Conservation (phyloP, 2,888 invertebrate species). For the Melanchra persicariae region DNA sequence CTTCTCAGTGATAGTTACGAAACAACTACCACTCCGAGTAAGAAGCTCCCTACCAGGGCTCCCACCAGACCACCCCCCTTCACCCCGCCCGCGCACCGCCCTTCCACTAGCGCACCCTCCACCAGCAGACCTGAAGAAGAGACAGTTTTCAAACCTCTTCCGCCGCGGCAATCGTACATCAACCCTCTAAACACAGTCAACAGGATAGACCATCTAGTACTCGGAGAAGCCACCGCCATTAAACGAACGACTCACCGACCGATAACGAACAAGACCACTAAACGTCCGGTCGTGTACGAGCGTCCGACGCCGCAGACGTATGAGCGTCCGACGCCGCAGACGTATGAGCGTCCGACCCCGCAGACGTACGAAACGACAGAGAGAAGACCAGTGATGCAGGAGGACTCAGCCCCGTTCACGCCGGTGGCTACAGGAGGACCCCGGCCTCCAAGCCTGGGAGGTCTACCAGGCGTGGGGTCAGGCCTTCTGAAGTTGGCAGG, state of each 20-base stretch:
- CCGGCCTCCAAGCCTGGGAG: slow-evolving; percentile 69
- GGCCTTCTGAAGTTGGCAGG: slow-evolving; percentile 95
- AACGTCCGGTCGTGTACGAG: slow-evolving; percentile 10
- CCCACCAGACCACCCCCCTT: slow-evolving; percentile 61
- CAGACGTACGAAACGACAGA: slow-evolving; percentile 50
- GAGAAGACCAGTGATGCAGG: slow-evolving; percentile 61
- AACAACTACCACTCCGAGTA: slow-evolving; percentile 72
- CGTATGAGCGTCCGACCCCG: slow-evolving; percentile 30
- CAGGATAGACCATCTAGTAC: slow-evolving; percentile 85
- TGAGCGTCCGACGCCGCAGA: slow-evolving; percentile 47
- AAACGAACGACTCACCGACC: slow-evolving; percentile 76
- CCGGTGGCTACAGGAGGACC: slow-evolving; percentile 66
- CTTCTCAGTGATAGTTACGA: slow-evolving; percentile 89
- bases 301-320: slow-evolving; percentile 36
- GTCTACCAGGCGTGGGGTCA: slow-evolving; percentile 74
- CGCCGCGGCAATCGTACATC: slow-evolving; percentile 72
- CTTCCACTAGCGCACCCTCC: slow-evolving; percentile 59
- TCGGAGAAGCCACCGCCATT: slow-evolving; percentile 86
- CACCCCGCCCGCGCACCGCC: slow-evolving; percentile 19
- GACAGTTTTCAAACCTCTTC: slow-evolving; percentile 75
- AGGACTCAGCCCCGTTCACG: slow-evolving; percentile 61
- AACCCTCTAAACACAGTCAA: slow-evolving; percentile 77
- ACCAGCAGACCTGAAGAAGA: slow-evolving; percentile 62
- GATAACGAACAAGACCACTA: slow-evolving; percentile 63
- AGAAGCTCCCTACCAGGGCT: slow-evolving; percentile 40